A percentile compares a stretch with the other conserved stretches of the same genome.
These are phyloP conservation scores for Mastomys coucha DNA, from an alignment of 2,113 vertebrate genomes.

Conservation along the genomic window DNA sequence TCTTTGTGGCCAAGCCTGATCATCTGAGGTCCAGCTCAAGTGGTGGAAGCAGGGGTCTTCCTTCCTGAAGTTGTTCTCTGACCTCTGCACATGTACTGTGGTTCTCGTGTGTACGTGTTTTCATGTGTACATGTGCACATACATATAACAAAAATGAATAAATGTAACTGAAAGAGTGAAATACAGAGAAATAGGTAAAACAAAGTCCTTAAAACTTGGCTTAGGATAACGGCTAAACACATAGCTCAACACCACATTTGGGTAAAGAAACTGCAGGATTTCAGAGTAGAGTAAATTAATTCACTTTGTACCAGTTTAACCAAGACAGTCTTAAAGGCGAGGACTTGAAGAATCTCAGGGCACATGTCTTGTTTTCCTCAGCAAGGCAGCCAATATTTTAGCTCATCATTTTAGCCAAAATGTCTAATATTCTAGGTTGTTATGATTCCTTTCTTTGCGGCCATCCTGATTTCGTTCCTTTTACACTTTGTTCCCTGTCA, in stretches of 20 bases:
- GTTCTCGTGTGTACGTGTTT: background rate
- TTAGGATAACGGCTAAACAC: background rate
- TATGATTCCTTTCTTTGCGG: background rate
- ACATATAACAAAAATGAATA: background rate
- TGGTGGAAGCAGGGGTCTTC: background rate
- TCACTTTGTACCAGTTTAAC: background rate
- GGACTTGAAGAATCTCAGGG: background rate
- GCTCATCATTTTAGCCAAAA: background rate
- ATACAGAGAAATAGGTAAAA: background rate
- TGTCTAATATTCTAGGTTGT: background rate
- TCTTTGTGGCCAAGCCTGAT: background rate
- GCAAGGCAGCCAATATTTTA: background rate
- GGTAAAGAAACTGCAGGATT: background rate
- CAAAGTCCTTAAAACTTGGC: background rate
- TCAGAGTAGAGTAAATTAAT: background rate
- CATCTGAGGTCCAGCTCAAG: background rate
- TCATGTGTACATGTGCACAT: background rate
- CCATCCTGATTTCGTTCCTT: background rate
- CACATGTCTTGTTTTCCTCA: background rate
- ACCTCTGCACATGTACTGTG: too few relatives aligned
- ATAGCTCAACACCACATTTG: background rate
- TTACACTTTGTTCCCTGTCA: background rate
- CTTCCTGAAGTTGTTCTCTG: background rate
- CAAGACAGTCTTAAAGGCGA: background rate
- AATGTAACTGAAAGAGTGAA: too few relatives aligned